phyloP scores from a whole-genome alignment of 92 coral and sea anemone species.

The Siderastrea radians region DNA sequence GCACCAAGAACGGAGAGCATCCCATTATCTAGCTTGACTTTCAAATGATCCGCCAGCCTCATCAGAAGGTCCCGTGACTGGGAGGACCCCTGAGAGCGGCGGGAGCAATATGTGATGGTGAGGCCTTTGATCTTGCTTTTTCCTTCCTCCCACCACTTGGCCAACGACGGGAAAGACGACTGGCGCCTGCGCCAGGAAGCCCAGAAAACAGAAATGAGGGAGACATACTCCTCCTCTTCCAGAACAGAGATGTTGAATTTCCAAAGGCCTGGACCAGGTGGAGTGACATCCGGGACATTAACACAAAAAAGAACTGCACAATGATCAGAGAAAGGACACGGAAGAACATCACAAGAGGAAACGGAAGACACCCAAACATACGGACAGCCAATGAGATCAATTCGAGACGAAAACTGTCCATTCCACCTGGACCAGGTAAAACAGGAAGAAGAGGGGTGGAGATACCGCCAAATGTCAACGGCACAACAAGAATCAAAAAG shows the following conservation, averaged over 20 bases:
- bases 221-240: not conserved
- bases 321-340: conserved; percentile 37
- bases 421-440: conserved; percentile 17
- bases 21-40: no score
- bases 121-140: no score
- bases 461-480: conserved; percentile 9
- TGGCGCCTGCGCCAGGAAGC: not conserved
- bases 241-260: conserved; percentile 5
- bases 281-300: not conserved
- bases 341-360: not conserved
- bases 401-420: not conserved
- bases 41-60: no score
- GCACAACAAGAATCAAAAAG: not conserved
- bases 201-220: conserved; percentile 1
- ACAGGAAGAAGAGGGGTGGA: not conserved
- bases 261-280: conserved; percentile 32
- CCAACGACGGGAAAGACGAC: not conserved
- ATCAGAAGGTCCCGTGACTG: no score
- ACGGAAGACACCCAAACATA: not conserved
- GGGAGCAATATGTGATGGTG: no score
- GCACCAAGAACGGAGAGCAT: no score
- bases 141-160: conserved; percentile 48
- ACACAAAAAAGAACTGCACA: not conserved
- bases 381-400: conserved; percentile 7
- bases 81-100: no score